phyloP scores from a whole-genome alignment of 2,113 vertebrate genomes.

The Galeopterus variegatus region DNA sequence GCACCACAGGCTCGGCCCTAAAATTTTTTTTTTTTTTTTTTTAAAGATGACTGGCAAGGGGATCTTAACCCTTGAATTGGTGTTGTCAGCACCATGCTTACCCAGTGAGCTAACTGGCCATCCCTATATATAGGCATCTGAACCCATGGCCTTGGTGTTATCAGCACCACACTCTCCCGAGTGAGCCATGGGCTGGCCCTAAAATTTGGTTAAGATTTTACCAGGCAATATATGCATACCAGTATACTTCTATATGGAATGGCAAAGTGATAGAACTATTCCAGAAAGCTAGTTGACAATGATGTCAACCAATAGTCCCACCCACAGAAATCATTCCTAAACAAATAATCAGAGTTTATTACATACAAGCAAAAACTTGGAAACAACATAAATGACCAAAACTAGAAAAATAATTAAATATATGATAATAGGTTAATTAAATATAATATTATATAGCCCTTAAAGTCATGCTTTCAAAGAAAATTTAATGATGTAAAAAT shows the following conservation, averaged over 20 bases:
- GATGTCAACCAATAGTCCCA: neutral
- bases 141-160: too few relatives aligned
- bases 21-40: neutral
- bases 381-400: neutral
- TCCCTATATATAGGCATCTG: too few relatives aligned
- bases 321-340: slow-evolving; percentile 6
- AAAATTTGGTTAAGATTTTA: neutral
- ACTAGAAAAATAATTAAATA: neutral
- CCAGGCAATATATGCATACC: neutral
- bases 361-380: slow-evolving; percentile 16
- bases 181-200: too few relatives aligned
- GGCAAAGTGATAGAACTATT: slow-evolving; percentile 24
- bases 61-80: too few relatives aligned
- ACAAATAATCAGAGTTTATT: neutral
- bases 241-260: neutral
- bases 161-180: too few relatives aligned
- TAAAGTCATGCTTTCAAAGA: slow-evolving; percentile 7
- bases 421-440: neutral
- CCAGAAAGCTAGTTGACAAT: neutral
- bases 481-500: neutral
- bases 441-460: neutral
- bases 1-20: too few relatives aligned
- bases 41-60: too few relatives aligned
- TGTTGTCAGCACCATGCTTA: too few relatives aligned
- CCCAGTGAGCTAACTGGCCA: too few relatives aligned